phyloP scores from a whole-genome alignment of 2,888 invertebrate genomes.

The Scrobipalpa costella region DNA sequence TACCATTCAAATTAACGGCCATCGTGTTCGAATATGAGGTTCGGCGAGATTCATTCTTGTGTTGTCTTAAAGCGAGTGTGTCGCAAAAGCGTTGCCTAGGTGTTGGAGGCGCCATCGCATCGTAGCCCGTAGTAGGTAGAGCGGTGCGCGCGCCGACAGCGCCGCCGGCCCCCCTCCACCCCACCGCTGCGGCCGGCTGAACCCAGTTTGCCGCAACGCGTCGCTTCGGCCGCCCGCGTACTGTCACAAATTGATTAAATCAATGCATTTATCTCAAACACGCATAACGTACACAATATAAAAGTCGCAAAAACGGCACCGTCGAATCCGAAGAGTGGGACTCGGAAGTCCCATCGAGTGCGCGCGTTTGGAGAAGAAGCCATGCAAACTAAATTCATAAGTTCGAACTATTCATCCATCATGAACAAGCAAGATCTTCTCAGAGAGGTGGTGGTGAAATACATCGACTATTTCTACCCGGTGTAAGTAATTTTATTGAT shows the following conservation, averaged over 20 bases:
- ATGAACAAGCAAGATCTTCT: slow-evolving; percentile 85
- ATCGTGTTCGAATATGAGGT: slow-evolving; percentile 51
- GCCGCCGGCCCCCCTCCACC: slow-evolving; percentile 53
- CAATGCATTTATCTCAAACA: slow-evolving; percentile 55
- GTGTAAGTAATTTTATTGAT: slow-evolving; percentile 81
- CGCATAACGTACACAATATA: slow-evolving; percentile 56
- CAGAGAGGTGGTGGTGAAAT: slow-evolving; percentile 85
- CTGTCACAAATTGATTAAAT: slow-evolving; percentile 48
- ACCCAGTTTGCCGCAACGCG: slow-evolving; percentile 80
- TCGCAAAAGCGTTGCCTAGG: slow-evolving; percentile 75
- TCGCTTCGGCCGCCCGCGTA: slow-evolving; percentile 73
- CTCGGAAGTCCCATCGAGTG: slow-evolving; percentile 58
- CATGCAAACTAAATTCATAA: slow-evolving; percentile 82
- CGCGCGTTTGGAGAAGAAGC: slow-evolving; percentile 58
- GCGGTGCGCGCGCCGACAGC: slow-evolving; percentile 77
- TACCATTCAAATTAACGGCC: slow-evolving; percentile 50
- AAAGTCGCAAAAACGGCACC: slow-evolving; percentile 62
- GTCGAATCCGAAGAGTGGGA: slow-evolving; percentile 59
- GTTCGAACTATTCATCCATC: slow-evolving; percentile 83
- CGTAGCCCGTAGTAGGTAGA: slow-evolving; percentile 74
- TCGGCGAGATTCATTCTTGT: slow-evolving; percentile 62
- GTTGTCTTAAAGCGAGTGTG: slow-evolving; percentile 69
- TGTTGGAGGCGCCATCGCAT: slow-evolving; percentile 72
- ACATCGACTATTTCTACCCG: slow-evolving; percentile 86
- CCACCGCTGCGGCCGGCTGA: slow-evolving; percentile 63